Evolutionary conservation across 1,140 invertebrate species (phyloP), one percentile per base, ranked within the genome.

Genomic region (Chironomus striatipennis): DNA sequence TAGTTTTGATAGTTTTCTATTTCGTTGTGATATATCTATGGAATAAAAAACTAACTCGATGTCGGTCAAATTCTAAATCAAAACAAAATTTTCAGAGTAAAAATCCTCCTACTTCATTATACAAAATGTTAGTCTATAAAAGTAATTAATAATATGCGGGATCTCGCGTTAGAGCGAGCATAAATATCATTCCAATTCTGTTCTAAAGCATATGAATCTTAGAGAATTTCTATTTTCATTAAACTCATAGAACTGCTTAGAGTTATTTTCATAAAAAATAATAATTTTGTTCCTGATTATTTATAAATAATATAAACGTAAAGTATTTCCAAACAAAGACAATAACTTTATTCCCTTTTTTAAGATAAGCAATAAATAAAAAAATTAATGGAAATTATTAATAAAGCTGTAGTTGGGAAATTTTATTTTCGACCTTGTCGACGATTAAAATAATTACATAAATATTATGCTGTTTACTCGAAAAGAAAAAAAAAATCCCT

Each of bases 101-200:
- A 70, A 70, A 70, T 70, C 65, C 65, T 70, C 65, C 65, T 17
- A 70, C n/a, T 70, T 70, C 65, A 70, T 70, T 70, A 70, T 18
- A 70, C 9, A 17, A 20, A 21, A 70, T 18, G 20, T 70, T 70
- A 17, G 65, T 70, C 65, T 70, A 70, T 18, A 17, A 70, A 20
- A 70, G 65, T 18, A 70, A 70, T 70, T 70, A 70, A 70, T 70
- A 70, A 20, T 57, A n/a, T 57, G 47, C 65, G 65, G 9, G 65
- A 57, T n/a, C 47, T 57, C 47, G 47, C 47, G 47, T 21, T 70
- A 20, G 18, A 18, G 20, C 17, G 18, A 18, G 20, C 17, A 70
- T 18, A 70, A 70, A 17, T 67, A 67, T 67, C 64, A 67, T 67
- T 67, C n/a, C n/a, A n/a, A n/a, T n/a, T n/a, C n/a, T n/a, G n/a